Evolutionary conservation across 2,113 vertebrate genomes (phyloP).

Genomic region (Daboia siamensis): DNA sequence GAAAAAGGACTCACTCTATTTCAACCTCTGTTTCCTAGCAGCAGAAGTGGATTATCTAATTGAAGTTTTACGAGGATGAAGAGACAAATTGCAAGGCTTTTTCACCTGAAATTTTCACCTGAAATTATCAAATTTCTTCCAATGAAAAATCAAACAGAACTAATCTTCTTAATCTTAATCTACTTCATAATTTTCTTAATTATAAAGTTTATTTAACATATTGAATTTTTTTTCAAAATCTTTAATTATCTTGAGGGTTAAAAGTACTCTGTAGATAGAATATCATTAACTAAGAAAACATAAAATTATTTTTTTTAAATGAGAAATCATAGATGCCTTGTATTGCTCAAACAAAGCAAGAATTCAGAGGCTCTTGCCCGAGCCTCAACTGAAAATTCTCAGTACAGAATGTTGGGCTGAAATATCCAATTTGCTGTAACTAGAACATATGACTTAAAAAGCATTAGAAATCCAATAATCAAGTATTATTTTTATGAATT

Average conservation of each 20-base stretch:
- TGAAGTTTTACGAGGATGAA: neutral
- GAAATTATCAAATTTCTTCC: neutral
- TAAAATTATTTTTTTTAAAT: neutral
- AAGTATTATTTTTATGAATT: neutral
- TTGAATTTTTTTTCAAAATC: neutral
- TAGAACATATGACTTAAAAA: neutral
- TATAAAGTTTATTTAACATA: neutral
- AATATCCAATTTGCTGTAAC: neutral
- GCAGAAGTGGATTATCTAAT: neutral
- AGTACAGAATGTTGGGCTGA: neutral
- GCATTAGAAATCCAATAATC: neutral
- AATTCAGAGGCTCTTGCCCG: neutral
- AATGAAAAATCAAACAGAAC: neutral
- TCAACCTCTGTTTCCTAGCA: neutral
- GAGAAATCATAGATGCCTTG: neutral
- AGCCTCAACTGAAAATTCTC: neutral
- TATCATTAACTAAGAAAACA: neutral
- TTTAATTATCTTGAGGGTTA: neutral
- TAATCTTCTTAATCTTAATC: neutral
- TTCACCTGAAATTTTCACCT: neutral
- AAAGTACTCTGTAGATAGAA: neutral
- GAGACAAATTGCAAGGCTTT: neutral
- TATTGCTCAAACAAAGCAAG: neutral
- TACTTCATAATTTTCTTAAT: neutral
- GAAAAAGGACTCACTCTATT: neutral